Base-by-base conservation (phyloP, 1,140 invertebrate species). In the Drosophila melanica region DNA sequence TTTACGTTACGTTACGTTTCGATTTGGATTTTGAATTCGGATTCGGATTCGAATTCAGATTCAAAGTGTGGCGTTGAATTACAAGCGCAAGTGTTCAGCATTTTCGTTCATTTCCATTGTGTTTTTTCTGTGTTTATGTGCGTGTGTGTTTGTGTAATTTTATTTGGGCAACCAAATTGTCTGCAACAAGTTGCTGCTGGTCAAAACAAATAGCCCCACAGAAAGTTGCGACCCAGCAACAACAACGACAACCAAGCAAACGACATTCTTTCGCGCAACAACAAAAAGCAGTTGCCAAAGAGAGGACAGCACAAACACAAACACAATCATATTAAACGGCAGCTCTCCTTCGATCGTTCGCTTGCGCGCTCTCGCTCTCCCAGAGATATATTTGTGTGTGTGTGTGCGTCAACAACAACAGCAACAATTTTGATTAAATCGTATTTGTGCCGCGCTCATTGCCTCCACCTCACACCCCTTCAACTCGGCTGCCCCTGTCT, bases 191-290 rank as follows among this genome's bases (percentile, higher is more conserved):
- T 72, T 72, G 69, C 63, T 67, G 69, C 33, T 72, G 63, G 69
- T 77, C 55, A 79, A 79, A 77, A 85, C 62, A 75, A 77, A 81
- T 67, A 68, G 53, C 57, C 35, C 41, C 70, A 65, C 64, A 68
- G 70, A 77, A 77, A 77, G 66, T 75, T 63, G 65, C 59, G 64
- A 77, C 75, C 64, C 71, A 77, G 73, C 72, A 78, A 71, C 67
- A 68, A 71, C 60, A 75, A 81, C 87, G 72, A 77, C 89, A 89
- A 90, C 79, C 78, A 85, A 91, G 73, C 82, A 86, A 86, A 90
- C 86, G 81, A 79, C 90, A 91, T 91, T 91, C 90, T 91, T 91
- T 91, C 72, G 85, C 71, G 79, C 90, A 91, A 91, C 90, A 91
- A 87, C 81, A 90, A 90, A 70, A 68, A 64, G 81, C 75, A 74